Base-by-base conservation (phyloP, 2,888 invertebrate species). In the Scaptodrosophila latifasciaeformis region DNA sequence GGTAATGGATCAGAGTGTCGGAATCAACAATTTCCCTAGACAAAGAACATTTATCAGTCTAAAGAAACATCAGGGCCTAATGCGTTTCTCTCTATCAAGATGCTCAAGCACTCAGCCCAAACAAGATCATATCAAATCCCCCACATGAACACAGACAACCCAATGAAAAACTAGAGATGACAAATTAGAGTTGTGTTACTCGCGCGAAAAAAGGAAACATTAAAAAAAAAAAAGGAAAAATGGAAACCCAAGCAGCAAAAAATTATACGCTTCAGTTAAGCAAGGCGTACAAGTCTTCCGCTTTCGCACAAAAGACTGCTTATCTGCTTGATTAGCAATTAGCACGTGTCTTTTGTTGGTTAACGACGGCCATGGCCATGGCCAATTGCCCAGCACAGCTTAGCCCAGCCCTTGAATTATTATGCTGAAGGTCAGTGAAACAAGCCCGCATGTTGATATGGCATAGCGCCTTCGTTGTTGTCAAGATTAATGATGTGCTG, bases 291-390 rank as follows among this genome's bases (percentile, higher is more conserved):
- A 13, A 5, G 39, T n/a, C 21, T 43, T 53, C 40, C 49, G 49
- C 40, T 53, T 12, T 29, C n/a, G n/a, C n/a, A n/a, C n/a, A n/a
- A n/a, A n/a, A 42, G 29, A 39, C 12, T 59, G 51, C 57, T 74
- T 72, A 77, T 77, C 78, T 66, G 60, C 51, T 63, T 78, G 72
- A 72, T 72, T 72, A 72, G 78, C 72, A 72, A 72, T 72, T 72
- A 72, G 78, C 72, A 78, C 72, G 78, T 72, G 78, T 78, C 75
- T 43, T 52, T 18, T 52, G 43, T 53, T 62, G 59, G 21, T 19
- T 18, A 18, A 13, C 44, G 18, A 9, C 19, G 45, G 13, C 30
- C n/a, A 43, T 27, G 48, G 49, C 54, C 34, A 50, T 27, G 15
- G 24, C n/a, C 53, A 50, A 51, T 43, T n/a, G 30, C 42, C 65